Evolutionary conservation across 1,140 invertebrate species (phyloP).

Genomic region (Limonius californicus): DNA sequence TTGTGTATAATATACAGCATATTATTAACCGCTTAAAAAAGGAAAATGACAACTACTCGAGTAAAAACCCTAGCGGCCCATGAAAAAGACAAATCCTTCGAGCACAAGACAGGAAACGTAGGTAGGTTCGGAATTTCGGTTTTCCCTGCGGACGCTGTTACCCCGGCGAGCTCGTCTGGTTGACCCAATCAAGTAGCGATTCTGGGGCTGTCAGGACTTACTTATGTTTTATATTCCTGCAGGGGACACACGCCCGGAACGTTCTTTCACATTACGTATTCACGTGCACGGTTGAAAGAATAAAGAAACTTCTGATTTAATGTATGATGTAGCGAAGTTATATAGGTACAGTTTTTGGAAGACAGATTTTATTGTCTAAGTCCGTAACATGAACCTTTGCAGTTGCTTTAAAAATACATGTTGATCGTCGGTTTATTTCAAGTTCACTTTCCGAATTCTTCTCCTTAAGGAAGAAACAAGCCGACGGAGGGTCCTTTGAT

Average conservation of each 20-base stretch:
- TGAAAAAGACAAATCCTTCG: background rate
- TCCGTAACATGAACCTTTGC: background rate
- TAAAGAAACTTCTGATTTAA: constrained; percentile 31
- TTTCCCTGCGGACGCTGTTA: constrained; percentile 21
- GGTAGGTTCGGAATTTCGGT: constrained; percentile 20
- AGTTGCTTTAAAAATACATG: too few relatives aligned
- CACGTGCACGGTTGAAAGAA: constrained; percentile 28
- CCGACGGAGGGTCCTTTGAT: too few relatives aligned
- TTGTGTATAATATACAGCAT: background rate
- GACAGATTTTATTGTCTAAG: background rate
- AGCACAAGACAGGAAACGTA: background rate
- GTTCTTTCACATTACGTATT: constrained; percentile 31
- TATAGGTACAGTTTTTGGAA: background rate
- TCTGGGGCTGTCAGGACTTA: constrained; percentile 34
- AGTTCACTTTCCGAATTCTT: too few relatives aligned
- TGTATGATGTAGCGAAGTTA: constrained; percentile 15
- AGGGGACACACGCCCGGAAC: constrained; percentile 22
- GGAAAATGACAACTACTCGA: constrained; percentile 19
- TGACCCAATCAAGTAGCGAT: constrained; percentile 39
- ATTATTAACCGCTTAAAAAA: background rate
- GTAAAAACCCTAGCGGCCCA: background rate
- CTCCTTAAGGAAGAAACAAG: too few relatives aligned
- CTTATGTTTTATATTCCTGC: constrained; percentile 34
- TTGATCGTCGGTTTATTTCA: too few relatives aligned
- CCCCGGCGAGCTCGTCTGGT: constrained; percentile 21